These are phyloP conservation scores for Choristoneura fumiferana DNA, from an alignment of 1,140 invertebrate genomes.

Conservation along the genomic window DNA sequence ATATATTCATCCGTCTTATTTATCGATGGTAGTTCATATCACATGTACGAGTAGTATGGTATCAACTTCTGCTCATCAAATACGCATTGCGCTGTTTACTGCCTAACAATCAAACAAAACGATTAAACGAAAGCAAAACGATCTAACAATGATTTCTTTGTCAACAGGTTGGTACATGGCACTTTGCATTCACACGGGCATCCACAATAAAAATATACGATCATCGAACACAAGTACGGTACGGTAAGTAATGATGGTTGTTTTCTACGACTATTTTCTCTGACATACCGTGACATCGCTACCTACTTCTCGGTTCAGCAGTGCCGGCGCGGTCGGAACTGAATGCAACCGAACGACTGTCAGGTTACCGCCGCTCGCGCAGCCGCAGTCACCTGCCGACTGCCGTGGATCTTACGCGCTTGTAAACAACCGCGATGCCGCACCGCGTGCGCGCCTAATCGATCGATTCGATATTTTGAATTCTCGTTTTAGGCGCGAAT, in stretches of 20 bases:
- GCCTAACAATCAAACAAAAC: too few species aligned
- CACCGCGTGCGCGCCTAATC: conserved; percentile 30
- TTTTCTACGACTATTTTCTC: conserved; percentile 54
- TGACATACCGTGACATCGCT: conserved; percentile 50
- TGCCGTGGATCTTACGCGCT: conserved; percentile 34
- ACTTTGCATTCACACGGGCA: conserved; percentile 37
- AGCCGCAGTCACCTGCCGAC: conserved; percentile 46
- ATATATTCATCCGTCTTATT: too few species aligned
- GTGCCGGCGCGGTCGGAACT: not conserved
- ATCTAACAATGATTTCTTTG: conserved; percentile 25
- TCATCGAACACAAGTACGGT: conserved; percentile 29
- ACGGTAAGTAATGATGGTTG: conserved; percentile 42
- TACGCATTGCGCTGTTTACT: too few species aligned
- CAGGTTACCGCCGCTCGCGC: not conserved
- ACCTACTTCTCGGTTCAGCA: conserved; percentile 44
- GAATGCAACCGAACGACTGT: not conserved
- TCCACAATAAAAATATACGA: conserved; percentile 41
- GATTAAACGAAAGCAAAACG: not conserved
- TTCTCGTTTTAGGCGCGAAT: conserved; percentile 30
- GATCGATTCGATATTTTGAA: conserved; percentile 32
- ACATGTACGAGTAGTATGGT: too few species aligned
- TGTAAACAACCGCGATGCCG: conserved; percentile 23
- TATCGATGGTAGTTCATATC: too few species aligned
- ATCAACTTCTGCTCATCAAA: too few species aligned
- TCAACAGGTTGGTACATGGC: conserved; percentile 43